phyloP scores from a whole-genome alignment of 1,140 invertebrate species.

The Aphidius ervi region DNA sequence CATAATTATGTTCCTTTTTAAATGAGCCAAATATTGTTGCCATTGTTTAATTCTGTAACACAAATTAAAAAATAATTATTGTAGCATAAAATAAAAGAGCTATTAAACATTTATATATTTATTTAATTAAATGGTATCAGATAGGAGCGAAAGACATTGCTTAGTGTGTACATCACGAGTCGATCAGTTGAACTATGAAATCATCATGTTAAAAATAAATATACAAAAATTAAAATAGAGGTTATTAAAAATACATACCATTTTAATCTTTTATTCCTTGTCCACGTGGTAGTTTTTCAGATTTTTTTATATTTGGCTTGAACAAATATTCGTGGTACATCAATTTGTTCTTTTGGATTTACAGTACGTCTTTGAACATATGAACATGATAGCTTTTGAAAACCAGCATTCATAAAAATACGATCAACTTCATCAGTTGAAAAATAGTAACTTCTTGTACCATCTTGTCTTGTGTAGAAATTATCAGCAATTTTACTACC shows the following conservation, averaged over 20 bases:
- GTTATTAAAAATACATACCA: neutral
- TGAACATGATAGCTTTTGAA: conserved; percentile 61
- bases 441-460: conserved; percentile 88
- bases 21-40: too few relatives aligned
- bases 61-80: too few relatives aligned
- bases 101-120: neutral
- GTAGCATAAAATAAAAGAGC: neutral
- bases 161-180: conserved; percentile 29
- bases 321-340: conserved; percentile 86
- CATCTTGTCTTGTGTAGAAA: conserved; percentile 96
- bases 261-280: conserved; percentile 2
- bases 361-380: conserved; percentile 85
- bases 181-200: conserved; percentile 48
- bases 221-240: neutral
- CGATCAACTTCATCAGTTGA: conserved; percentile 62
- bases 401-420: conserved; percentile 66
- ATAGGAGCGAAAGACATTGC: conserved; percentile 44
- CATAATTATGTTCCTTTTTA: too few relatives aligned
- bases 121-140: conserved; percentile 27
- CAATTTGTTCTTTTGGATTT: conserved; percentile 86
- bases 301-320: conserved; percentile 81
- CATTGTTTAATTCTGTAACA: conserved; percentile 3
- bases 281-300: conserved; percentile 22
- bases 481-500: conserved; percentile 92
- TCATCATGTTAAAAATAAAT: conserved; percentile 33